Evolutionary conservation across 2,113 vertebrate genomes (phyloP).

Genomic region (Xenus cinereus): DNA sequence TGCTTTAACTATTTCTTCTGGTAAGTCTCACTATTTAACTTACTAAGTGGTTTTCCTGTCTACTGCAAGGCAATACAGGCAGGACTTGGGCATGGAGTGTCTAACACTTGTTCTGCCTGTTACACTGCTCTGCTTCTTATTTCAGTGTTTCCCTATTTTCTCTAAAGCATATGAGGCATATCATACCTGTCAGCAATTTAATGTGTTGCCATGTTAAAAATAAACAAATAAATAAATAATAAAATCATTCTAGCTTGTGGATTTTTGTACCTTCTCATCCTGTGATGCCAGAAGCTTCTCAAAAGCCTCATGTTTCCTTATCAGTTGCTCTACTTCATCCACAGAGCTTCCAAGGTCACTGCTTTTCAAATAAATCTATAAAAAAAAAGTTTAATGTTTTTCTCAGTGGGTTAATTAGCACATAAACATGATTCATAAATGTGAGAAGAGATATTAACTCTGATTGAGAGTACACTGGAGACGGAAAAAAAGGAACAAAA

Average conservation of each 20-base stretch:
- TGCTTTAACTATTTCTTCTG: neutral
- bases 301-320: conserved; percentile 85
- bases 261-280: conserved; percentile 84
- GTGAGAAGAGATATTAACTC: neutral
- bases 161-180: neutral
- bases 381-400: neutral
- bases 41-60: neutral
- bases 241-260: neutral
- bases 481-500: neutral
- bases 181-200: neutral
- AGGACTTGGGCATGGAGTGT: neutral
- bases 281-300: conserved; percentile 86
- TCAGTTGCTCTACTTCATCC: conserved; percentile 82
- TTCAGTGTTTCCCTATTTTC: neutral
- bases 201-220: neutral
- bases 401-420: neutral
- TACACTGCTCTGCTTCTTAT: neutral
- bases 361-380: conserved; percentile 82
- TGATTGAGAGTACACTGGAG: neutral
- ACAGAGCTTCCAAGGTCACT: conserved; percentile 78
- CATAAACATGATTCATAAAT: neutral
- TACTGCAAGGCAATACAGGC: neutral
- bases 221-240: neutral
- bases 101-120: neutral
- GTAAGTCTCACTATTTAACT: neutral